Evolutionary conservation across 2,797 vertebrate species (phyloP), one percentile per base, ranked within the genome.

Genomic region (Pitangus sulphuratus): DNA sequence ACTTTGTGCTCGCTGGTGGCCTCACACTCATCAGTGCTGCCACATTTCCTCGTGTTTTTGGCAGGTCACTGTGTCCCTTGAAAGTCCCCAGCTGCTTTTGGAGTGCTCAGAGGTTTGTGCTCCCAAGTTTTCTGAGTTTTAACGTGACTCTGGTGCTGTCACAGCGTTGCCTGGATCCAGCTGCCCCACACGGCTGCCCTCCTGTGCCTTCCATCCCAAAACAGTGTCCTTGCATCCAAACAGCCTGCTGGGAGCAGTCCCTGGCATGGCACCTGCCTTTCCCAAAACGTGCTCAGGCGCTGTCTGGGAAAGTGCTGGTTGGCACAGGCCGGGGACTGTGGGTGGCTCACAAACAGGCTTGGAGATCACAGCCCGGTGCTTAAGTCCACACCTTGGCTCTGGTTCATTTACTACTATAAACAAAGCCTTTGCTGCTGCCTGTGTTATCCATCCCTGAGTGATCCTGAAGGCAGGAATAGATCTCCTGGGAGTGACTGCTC

Each of bases 61-160:
- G 24, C 48, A 61, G 1, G 15, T 53, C 40, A 3, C 22, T 2
- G 0, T 66, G 50, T 69, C 77, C 79, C 58, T 50, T 79, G 77
- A 54, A 82, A 19, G 76, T 57, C 50, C 33, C n/a, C 50, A 31
- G 80, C 3, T 0, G 21, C 60, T 51, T 19, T 22, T 58, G 56
- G 69, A n/a, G 39, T 9, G 42, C 84, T 61, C 53, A 58, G 56
- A 51, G 50, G 30, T 69, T 72, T 65, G 58, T 47, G 62, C 66
- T n/a, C 22, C 44, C 15, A 5, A 51, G 42, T 50, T 58, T 22
- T 22, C 31, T 21, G 40, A 69, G 15, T 20, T 20, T 48, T 12
- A 24, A 2, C 0, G 0, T 0, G 5, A 33, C 28, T 24, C 20
- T 39, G 28, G 20, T 0, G 3, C 13, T 4, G 7, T 6, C 0